Evolutionary conservation across 1,140 invertebrate species (phyloP).

Genomic region (Sinella curviseta): DNA sequence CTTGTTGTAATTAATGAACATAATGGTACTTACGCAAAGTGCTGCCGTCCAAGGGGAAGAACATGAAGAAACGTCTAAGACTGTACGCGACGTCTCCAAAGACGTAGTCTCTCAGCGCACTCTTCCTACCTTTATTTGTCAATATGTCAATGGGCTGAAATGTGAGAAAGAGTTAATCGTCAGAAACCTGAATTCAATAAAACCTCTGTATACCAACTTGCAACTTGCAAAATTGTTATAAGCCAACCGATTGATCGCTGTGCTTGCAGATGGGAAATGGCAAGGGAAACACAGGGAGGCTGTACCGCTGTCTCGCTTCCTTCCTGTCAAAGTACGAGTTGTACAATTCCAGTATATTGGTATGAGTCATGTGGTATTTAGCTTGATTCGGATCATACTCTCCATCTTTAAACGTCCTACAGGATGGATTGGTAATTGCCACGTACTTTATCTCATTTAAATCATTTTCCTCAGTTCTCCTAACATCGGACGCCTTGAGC

Average conservation of each 20-base stretch:
- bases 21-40: not conserved
- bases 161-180: no score
- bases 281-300: not conserved
- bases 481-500: no score
- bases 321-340: not conserved
- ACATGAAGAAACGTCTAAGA: not conserved
- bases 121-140: not conserved
- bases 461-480: no score
- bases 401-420: no score
- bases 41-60: not conserved
- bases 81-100: not conserved
- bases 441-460: no score
- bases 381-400: no score
- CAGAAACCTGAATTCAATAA: not conserved
- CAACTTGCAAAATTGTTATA: not conserved
- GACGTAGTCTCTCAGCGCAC: not conserved
- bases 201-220: not conserved
- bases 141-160: not conserved
- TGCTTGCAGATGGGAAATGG: not conserved
- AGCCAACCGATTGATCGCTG: not conserved
- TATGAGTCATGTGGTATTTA: no score
- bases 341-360: not conserved
- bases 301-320: not conserved
- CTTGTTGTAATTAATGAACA: no score
- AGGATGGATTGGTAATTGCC: no score